Evolutionary conservation across 2,797 vertebrate genomes (phyloP).

Genomic region (Lepus oiostolus): DNA sequence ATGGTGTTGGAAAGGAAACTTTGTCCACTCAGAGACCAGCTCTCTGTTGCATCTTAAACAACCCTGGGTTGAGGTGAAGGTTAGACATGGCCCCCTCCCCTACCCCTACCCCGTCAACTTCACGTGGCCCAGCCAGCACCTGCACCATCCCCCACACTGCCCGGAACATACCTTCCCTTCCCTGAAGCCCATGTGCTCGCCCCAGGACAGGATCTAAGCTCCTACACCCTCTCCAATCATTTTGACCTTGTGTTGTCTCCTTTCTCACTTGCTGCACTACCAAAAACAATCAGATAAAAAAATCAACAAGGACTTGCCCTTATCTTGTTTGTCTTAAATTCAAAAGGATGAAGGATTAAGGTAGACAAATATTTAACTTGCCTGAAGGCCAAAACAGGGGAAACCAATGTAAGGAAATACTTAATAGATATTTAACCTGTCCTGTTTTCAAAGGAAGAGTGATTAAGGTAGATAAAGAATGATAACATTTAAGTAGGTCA

Average conservation of each 20-base stretch:
- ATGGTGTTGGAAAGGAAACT: too few relatives aligned
- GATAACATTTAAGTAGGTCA: slow-evolving; percentile 8
- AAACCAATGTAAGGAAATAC: neutral
- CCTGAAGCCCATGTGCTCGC: too few relatives aligned
- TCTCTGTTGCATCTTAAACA: too few relatives aligned
- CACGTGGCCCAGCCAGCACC: too few relatives aligned
- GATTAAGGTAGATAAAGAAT: neutral
- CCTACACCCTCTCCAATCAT: neutral
- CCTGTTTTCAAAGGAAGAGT: neutral
- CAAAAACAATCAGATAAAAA: neutral
- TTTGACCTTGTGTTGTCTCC: neutral
- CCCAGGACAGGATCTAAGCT: too few relatives aligned
- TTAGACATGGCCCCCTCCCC: too few relatives aligned
- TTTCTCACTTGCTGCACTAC: neutral
- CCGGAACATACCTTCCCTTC: too few relatives aligned
- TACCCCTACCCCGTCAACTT: too few relatives aligned
- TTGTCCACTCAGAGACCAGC: too few relatives aligned
- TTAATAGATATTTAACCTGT: neutral
- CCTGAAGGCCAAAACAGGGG: neutral
- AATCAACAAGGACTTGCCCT: neutral
- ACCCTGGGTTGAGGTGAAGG: too few relatives aligned
- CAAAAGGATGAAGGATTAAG: neutral
- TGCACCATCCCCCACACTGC: too few relatives aligned
- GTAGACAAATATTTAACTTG: neutral
- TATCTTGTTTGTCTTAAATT: neutral